phyloP scores from a whole-genome alignment of 2,888 invertebrate species.

The Heliconius ethilla region DNA sequence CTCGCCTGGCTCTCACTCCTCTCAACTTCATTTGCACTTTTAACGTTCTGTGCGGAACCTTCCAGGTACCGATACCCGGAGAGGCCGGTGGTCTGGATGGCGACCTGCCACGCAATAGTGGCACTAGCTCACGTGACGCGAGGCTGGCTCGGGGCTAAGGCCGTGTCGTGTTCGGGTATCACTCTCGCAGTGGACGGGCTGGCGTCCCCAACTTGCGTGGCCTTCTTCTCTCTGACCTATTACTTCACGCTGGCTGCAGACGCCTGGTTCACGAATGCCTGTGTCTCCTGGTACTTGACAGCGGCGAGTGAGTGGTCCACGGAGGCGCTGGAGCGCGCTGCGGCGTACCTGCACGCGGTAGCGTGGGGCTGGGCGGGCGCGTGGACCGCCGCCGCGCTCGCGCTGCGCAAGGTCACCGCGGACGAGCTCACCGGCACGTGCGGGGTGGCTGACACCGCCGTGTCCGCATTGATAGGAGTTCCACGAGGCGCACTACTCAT shows the following conservation, averaged over 20 bases:
- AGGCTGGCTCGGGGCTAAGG: slow-evolving; percentile 80
- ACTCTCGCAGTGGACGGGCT: slow-evolving; percentile 76
- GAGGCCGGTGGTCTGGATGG: slow-evolving; percentile 93
- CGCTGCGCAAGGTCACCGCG: slow-evolving; percentile 89
- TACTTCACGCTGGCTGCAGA: slow-evolving; percentile 91
- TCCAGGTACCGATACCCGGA: slow-evolving; percentile 96
- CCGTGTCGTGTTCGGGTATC: slow-evolving; percentile 64
- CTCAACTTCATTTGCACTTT: slow-evolving; percentile 90
- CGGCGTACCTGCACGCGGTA: slow-evolving; percentile 91
- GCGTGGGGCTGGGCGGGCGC: slow-evolving; percentile 95
- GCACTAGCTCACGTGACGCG: slow-evolving; percentile 88
- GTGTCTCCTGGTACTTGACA: slow-evolving; percentile 94
- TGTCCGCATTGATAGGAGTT: slow-evolving; percentile 83
- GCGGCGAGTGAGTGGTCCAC: slow-evolving; percentile 97
- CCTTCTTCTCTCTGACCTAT: slow-evolving; percentile 88
- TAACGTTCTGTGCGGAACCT: slow-evolving; percentile 95
- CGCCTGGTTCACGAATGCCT: slow-evolving; percentile 94
- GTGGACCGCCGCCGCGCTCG: slow-evolving; percentile 90
- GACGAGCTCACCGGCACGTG: slow-evolving; percentile 92
- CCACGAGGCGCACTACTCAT: slow-evolving; percentile 84
- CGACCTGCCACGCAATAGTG: slow-evolving; percentile 92
- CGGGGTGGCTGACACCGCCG: slow-evolving; percentile 84
- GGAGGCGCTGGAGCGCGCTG: slow-evolving; percentile 93
- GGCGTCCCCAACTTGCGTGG: slow-evolving; percentile 84
- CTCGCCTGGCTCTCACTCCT: slow-evolving; percentile 90